phyloP scores from a whole-genome alignment of 2,888 invertebrate species.

The Eristalis intricaria region DNA sequence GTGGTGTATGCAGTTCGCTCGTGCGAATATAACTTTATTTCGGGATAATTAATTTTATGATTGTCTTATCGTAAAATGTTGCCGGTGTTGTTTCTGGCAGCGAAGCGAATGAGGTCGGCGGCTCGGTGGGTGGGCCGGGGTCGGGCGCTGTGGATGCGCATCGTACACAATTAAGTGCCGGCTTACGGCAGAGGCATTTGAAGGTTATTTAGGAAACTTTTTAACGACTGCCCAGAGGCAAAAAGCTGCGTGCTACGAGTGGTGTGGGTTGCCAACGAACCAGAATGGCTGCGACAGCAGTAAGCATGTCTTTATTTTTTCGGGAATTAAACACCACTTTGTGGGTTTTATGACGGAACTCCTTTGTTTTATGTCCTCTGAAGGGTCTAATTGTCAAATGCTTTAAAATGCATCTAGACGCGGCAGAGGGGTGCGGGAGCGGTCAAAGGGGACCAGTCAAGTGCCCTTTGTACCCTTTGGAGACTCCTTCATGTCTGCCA shows the following conservation, averaged over 20 bases:
- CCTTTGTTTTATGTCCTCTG: background rate
- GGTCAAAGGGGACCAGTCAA: no score
- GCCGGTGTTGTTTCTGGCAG: background rate
- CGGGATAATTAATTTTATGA: slow-evolving; percentile 43
- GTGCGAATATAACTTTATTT: slow-evolving; percentile 39
- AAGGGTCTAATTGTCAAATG: background rate
- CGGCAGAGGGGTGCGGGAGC: no score
- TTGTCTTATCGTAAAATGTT: slow-evolving; percentile 52
- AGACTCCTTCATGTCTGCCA: no score
- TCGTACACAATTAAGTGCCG: slow-evolving; percentile 10
- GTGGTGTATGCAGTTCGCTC: slow-evolving; percentile 4
- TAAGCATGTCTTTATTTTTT: background rate
- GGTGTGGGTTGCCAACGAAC: background rate
- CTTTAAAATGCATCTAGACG: background rate
- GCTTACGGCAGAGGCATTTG: slow-evolving; percentile 4
- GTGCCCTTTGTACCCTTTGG: no score
- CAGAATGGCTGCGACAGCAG: background rate
- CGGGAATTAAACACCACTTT: background rate
- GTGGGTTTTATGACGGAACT: background rate
- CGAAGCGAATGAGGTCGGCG: background rate
- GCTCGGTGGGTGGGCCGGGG: background rate
- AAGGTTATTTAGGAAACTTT: slow-evolving; percentile 2
- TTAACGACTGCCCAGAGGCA: slow-evolving; percentile 3
- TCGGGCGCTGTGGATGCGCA: background rate
- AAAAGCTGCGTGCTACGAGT: background rate